Evolutionary conservation across 1,140 invertebrate species (phyloP).

Genomic region (Cydia strobilella): DNA sequence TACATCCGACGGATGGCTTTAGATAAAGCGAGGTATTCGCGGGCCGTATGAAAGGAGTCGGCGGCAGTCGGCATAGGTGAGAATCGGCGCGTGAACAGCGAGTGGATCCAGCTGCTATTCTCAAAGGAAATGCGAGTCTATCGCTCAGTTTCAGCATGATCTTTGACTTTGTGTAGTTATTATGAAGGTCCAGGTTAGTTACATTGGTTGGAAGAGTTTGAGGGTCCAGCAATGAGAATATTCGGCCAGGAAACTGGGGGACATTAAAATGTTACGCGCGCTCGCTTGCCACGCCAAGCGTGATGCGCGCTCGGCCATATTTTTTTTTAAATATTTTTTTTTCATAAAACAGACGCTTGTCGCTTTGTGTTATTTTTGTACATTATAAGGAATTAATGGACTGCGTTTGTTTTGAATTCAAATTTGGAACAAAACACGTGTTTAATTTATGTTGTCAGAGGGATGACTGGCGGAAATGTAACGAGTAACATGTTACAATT

Average conservation of each 20-base stretch:
- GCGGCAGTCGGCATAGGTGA: constrained; percentile 50
- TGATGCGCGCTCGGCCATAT: constrained; percentile 59
- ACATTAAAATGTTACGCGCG: constrained; percentile 74
- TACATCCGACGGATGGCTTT: constrained; percentile 46
- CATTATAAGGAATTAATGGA: constrained; percentile 16
- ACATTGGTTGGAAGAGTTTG: too few relatives aligned
- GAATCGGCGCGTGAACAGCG: constrained; percentile 54
- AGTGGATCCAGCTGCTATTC: constrained; percentile 12
- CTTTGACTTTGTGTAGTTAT: not conserved
- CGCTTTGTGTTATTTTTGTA: constrained; percentile 11
- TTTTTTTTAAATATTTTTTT: constrained; percentile 65
- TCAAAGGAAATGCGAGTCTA: too few relatives aligned
- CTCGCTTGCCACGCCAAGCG: constrained; percentile 59
- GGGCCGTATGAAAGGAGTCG: constrained; percentile 65
- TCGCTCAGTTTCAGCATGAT: too few relatives aligned
- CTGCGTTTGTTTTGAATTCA: constrained; percentile 12
- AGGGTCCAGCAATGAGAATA: not conserved
- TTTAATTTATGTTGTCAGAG: constrained; percentile 9
- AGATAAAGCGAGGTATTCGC: constrained; percentile 57
- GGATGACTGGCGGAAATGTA: constrained; percentile 8
- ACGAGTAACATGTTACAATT: constrained; percentile 21
- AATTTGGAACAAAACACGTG: constrained; percentile 17
- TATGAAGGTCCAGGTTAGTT: not conserved
- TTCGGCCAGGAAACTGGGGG: constrained; percentile 39
- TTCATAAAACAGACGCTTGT: constrained; percentile 52